phyloP scores from a whole-genome alignment of 2,888 invertebrate species.

The Drosophila nigritarsus region DNA sequence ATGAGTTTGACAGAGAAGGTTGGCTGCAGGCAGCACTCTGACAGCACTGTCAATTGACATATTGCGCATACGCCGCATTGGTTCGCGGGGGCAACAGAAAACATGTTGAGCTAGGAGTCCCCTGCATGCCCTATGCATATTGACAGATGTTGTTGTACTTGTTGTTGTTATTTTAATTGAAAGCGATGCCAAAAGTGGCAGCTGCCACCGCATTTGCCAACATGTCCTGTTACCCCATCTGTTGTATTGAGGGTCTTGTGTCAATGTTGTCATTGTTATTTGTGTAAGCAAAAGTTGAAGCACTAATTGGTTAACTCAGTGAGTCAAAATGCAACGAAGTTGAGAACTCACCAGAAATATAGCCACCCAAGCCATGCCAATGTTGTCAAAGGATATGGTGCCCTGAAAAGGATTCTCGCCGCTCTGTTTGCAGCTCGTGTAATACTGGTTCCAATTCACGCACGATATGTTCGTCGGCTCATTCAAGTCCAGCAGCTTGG shows the following conservation, averaged over 20 bases:
- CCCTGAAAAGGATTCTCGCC: conserved; percentile 99
- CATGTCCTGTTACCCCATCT: conserved; percentile 56
- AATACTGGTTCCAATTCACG: conserved; percentile 99
- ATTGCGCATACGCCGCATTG: conserved; percentile 47
- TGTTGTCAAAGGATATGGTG: conserved; percentile 99
- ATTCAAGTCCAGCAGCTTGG: conserved; percentile 86
- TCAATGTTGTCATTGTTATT: conserved; percentile 61
- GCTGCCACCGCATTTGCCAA: conserved; percentile 47
- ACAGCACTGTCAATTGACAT: conserved; percentile 19
- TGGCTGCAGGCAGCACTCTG: conserved; percentile 20
- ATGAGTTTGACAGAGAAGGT: conserved; percentile 15
- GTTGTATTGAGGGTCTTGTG: conserved; percentile 20
- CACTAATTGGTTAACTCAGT: conserved; percentile 59
- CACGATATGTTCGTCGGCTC: conserved; percentile 91
- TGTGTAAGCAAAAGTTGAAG: conserved; percentile 46
- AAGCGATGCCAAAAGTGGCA: conserved; percentile 56
- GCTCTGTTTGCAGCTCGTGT: conserved; percentile 96
- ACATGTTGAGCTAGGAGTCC: background rate
- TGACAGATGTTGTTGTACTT: conserved; percentile 37
- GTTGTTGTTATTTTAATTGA: conserved; percentile 46
- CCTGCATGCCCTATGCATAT: conserved; percentile 51
- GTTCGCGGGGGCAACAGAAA: conserved; percentile 3
- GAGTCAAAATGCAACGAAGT: conserved; percentile 6
- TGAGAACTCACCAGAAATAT: conserved; percentile 97
- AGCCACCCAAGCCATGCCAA: conserved; percentile 99